Evolutionary conservation across 2,888 invertebrate genomes (phyloP).

Genomic region (Xanthorhoe spadicearia): DNA sequence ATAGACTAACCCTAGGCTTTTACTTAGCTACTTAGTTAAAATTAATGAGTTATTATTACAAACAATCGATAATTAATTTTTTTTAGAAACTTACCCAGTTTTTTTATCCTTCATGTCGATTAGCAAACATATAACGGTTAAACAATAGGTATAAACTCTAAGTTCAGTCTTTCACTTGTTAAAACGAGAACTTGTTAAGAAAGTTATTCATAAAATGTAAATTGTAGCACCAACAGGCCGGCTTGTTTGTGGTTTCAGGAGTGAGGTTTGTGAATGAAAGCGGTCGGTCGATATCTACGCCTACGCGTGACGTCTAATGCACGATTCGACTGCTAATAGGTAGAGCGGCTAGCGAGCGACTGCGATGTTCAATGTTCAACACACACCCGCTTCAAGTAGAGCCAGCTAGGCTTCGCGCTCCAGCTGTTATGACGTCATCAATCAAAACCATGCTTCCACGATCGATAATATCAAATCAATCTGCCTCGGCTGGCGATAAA

Average conservation of each 20-base stretch:
- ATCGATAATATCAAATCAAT: not conserved
- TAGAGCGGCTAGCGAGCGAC: constrained; percentile 23
- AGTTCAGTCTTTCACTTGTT: constrained; percentile 50
- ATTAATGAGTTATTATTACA: not conserved
- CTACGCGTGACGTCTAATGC: constrained; percentile 27
- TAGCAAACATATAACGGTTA: constrained; percentile 40
- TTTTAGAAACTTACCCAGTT: constrained; percentile 55
- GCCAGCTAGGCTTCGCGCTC: constrained; percentile 5
- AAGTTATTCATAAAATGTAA: constrained; percentile 26
- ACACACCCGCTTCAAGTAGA: constrained; percentile 10
- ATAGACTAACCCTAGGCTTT: no score
- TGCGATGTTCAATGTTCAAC: constrained; percentile 6
- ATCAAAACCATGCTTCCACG: constrained; percentile 5
- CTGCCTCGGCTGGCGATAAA: not conserved
- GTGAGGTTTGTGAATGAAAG: constrained; percentile 57
- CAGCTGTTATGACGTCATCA: constrained; percentile 17
- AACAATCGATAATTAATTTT: not conserved
- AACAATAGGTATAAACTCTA: constrained; percentile 27
- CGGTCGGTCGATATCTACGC: constrained; percentile 50
- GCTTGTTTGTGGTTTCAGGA: constrained; percentile 49
- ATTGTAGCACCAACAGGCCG: constrained; percentile 50
- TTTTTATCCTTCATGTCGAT: constrained; percentile 66
- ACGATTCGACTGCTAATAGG: not conserved
- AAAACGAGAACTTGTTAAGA: constrained; percentile 24
- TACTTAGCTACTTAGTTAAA: no score